These are phyloP conservation scores for Smutsia gigantea DNA, from an alignment of 2,797 vertebrate species.

Conservation along the genomic window DNA sequence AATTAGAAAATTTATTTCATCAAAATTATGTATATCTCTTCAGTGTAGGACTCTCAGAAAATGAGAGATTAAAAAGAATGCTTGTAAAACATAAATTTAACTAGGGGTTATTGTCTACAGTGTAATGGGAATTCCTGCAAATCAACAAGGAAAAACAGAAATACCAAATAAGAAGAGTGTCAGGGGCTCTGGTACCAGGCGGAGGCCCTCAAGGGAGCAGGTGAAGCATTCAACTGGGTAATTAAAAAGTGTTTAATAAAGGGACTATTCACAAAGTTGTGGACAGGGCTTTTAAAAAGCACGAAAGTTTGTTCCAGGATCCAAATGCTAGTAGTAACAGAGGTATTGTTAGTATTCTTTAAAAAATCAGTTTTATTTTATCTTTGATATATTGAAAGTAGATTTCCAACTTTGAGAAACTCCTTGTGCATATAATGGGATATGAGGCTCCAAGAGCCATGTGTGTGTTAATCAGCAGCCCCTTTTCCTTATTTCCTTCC, in stretches of 20 bases:
- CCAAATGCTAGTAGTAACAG: background rate
- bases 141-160: background rate
- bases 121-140: background rate
- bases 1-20: background rate
- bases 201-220: background rate
- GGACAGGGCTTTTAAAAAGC: background rate
- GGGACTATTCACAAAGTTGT: background rate
- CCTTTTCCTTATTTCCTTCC: background rate
- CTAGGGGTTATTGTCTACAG: background rate
- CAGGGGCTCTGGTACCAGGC: background rate
- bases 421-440: background rate
- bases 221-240: background rate
- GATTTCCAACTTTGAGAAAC: background rate
- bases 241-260: background rate
- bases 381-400: background rate
- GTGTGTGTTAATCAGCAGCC: background rate
- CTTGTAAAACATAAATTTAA: background rate
- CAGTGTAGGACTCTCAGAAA: background rate
- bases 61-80: background rate
- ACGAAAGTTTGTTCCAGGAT: background rate
- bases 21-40: background rate
- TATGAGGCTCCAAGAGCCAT: background rate
- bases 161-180: background rate
- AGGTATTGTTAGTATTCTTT: background rate
- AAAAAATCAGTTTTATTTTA: background rate